Evolutionary conservation across 2,888 invertebrate species (phyloP), one percentile per base, ranked within the genome.

Genomic region (Meandrusa payeni): DNA sequence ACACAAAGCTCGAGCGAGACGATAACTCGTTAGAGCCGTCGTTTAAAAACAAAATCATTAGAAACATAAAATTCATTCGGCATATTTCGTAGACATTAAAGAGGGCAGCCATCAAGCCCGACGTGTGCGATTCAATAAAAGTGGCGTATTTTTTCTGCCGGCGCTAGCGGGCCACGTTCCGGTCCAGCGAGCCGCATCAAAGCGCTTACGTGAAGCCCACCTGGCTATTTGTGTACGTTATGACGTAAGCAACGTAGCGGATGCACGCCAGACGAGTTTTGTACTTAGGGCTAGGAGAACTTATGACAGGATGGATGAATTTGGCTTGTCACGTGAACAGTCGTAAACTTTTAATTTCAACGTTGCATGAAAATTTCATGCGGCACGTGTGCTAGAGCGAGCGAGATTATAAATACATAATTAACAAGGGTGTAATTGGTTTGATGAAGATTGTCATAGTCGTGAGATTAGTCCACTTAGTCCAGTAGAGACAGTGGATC

Each of bases 121-220:
- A 17, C 24, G 17, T 9, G 20, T 13, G 37, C 12, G 42, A 26
- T 43, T 36, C 31, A 43, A 43, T 43, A 31, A 43, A 42, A 43
- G 37, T 12, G n/a, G 10, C 13, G 19, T 20, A 24, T 43, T 46
- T 38, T 52, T 52, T 54, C 52, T 51, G 40, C 49, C 37, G 48
- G 43, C 32, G 46, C 51, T 46, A 50, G 50, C 43, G 46, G 51
- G 50, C 47, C 48, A 39, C 48, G 32, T 55, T 56, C 52, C 60
- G 46, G 48, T 13, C 55, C 59, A 59, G 42, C 50, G 56, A 50
- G 43, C 57, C 55, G 60, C 48, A 60, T 60, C 60, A 59, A 60
- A 60, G 59, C 47, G 51, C 46, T 29, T 24, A 24, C 28, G 23
- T 41, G 22, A 27, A 37, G 37, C 37, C 31, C 42, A 34, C 39